A percentile compares a stretch with the other conserved stretches of the same genome.
These are phyloP conservation scores for Palaemon carinicauda DNA, from an alignment of 1,140 invertebrate genomes.

Conservation along the genomic window DNA sequence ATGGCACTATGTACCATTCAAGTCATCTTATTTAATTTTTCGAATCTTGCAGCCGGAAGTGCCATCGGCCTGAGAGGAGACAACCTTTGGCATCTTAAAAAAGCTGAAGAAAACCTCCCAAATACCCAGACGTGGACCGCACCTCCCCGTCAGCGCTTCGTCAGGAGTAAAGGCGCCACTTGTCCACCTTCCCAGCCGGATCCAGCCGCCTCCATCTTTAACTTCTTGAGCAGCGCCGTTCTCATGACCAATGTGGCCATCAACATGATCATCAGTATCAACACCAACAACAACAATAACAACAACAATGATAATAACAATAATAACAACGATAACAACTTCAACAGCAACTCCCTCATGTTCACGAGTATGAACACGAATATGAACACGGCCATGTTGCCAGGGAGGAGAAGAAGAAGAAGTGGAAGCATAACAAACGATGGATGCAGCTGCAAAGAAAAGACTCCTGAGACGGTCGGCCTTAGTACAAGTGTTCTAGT, in stretches of 20 bases:
- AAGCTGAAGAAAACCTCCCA: not conserved
- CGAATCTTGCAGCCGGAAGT: too few species aligned
- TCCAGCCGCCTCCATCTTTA: slow-evolving; percentile 19
- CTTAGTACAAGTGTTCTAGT: not conserved
- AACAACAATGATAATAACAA: slow-evolving; percentile 42
- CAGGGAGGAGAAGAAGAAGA: not conserved
- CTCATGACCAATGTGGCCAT: slow-evolving; percentile 20
- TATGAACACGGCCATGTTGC: slow-evolving; percentile 29
- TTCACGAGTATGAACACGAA: slow-evolving; percentile 29
- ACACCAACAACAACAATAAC: slow-evolving; percentile 40
- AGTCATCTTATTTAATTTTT: too few species aligned
- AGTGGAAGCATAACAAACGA: not conserved
- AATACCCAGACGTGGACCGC: not conserved
- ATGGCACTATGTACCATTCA: too few species aligned
- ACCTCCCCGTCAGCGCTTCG: too few species aligned
- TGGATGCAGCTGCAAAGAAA: not conserved
- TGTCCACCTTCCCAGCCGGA: not conserved
- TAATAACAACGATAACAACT: slow-evolving; percentile 34
- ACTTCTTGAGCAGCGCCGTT: slow-evolving; percentile 30
- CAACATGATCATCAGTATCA: slow-evolving; percentile 42
- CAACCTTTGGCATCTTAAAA: not conserved
- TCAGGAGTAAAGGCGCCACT: not conserved
- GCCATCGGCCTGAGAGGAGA: too few species aligned
- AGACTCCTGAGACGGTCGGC: not conserved
- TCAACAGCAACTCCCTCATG: not conserved